Evolutionary conservation across 1,140 invertebrate genomes (phyloP).

Genomic region (Pectinophora gossypiella): DNA sequence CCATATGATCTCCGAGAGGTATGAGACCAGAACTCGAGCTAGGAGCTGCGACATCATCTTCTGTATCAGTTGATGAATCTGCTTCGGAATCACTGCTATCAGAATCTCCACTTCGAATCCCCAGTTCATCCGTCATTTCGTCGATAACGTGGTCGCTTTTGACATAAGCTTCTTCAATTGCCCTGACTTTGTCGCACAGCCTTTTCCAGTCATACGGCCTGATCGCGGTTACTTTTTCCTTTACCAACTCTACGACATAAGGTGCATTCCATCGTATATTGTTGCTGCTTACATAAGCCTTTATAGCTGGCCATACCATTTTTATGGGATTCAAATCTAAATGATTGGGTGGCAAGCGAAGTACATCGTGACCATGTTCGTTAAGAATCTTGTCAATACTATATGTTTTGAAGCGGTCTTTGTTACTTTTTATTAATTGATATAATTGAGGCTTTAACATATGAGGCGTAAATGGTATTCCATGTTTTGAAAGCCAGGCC

Average conservation of each 20-base stretch:
- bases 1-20: no score
- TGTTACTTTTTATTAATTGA: conserved; percentile 13
- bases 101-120: no score
- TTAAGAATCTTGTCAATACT: conserved; percentile 14
- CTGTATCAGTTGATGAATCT: no score
- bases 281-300: conserved; percentile 12
- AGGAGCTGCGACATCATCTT: no score
- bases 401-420: conserved; percentile 10
- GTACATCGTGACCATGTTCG: conserved; percentile 10
- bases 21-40: no score
- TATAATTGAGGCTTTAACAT: conserved; percentile 16
- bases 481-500: conserved; percentile 15
- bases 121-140: conserved; percentile 7
- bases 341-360: conserved; percentile 15
- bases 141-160: conserved; percentile 9
- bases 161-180: conserved; percentile 1
- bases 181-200: conserved; percentile 9
- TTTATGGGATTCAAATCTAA: conserved; percentile 16
- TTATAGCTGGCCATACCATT: conserved; percentile 14
- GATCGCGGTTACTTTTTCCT: conserved; percentile 14
- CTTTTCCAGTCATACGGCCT: conserved; percentile 1
- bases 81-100: no score
- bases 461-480: no score
- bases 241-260: conserved; percentile 10
- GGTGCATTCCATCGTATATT: conserved; percentile 10